Base-by-base conservation (phyloP, 1,140 invertebrate species). In the Potamilus streckersoni region DNA sequence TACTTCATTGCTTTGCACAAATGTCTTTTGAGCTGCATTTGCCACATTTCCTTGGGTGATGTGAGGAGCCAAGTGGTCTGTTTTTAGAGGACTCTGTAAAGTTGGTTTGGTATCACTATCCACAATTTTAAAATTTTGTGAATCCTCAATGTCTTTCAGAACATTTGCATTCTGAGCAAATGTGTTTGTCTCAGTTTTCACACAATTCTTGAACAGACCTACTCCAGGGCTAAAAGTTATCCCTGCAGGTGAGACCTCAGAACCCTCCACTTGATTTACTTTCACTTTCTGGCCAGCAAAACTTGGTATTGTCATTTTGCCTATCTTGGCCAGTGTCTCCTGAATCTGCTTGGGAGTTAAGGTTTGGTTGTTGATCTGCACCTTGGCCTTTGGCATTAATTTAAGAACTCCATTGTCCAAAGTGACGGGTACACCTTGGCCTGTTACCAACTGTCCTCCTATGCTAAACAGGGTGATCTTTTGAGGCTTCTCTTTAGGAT, bases 361-460 rank as follows among this genome's bases (percentile, higher is more conserved):
- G 2, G 75, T 77, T 67, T 77, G 75, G 19, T 77, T 77, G 49
- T 71, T 71, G 13, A 77, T 77, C 59, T 72, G 68, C 1, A 77
- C 60, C 58, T 77, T 77, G 38, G 77, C 63, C 49, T 78, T 59
- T 12, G 80, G 71, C 59, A 81, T 56, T n/a, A 82, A 64, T 71
- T 82, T 80, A n/a, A 82, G 62, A 38, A 80, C 73, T 49, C 78
- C 80, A 72, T 82, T 69, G 64, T 71, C 63, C 11, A 82, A 64
- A 31, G 78, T 78, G 31, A 83, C 82, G 59, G 82, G 82, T 27
- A 83, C 74, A 49, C 82, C 82, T n/a, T 83, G 82, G 8, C 80
- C 74, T 23, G 82, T 83, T 12, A 81, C 78, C 71, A 83, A 69
- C 69, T 83, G 78, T n/a, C 82, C 82, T 65, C 78, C 78, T 57